Base-by-base conservation (phyloP, 1,140 invertebrate species). In the Trachelipus rathkii region DNA sequence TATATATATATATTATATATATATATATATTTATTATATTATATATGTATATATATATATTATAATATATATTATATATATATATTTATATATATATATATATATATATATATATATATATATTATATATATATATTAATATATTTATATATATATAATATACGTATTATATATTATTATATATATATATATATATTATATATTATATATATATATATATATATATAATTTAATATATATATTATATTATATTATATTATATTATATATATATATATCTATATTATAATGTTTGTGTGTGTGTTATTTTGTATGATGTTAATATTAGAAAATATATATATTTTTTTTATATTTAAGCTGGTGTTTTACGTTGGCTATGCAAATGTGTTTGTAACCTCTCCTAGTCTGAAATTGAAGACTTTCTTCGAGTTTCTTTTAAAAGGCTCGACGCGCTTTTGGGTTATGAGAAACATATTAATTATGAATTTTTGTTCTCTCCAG, bases 361-460 rank as follows among this genome's bases (percentile, higher is more conserved):
- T 2, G 92, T 92, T 15, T 87, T 95, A 92, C 0, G 92, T 92
- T 84, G 94, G 95, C 21, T 99, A 98, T 85, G 95, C 96, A 15
- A 99, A 99, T 84, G 94, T 99, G 71, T 99, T 97, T 86, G 95
- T 99, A 13, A 98, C 97, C 0, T 96, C 95, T 79, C 98, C 98
- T 0, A 95, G 94, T 84, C 97, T 3, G 97, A 99, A 85, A 99
- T 89, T 99, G 83, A 96, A 95, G 78, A 99, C 97, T 0, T 86
- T 99, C 0, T 99, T 99, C 87, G 94, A 99, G 84, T 99, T 99
- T 86, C 88, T 98, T 19, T 91, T 98, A 50, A 99, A 98, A 89
- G 92, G 97, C 0, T 99, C 83, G 95, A 98, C 86, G 93, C 92
- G 0, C 86, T 99, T 68, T n/a, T n/a, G n/a, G 91, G 94, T 77